These are phyloP conservation scores for Drosophila obscura DNA, from an alignment of 1,140 invertebrate species.

Conservation along the genomic window DNA sequence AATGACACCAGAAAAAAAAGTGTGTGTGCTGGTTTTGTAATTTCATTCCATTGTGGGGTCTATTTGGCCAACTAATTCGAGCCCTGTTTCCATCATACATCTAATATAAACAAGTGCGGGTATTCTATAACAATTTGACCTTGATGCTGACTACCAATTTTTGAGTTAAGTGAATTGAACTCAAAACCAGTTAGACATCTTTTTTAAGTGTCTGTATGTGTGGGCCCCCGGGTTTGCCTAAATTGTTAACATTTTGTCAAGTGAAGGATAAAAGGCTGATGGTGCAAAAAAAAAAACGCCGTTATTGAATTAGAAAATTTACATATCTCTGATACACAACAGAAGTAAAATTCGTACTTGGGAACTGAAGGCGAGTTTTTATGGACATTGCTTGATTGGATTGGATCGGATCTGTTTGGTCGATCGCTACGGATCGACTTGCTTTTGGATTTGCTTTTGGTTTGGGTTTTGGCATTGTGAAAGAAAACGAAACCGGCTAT, in stretches of 20 bases:
- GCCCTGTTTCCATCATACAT: conserved; percentile 9
- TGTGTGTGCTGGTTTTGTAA: conserved; percentile 17
- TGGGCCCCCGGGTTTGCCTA: conserved; percentile 32
- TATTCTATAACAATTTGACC: conserved; percentile 43
- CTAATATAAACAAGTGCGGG: conserved; percentile 24
- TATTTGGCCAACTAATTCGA: conserved; percentile 47
- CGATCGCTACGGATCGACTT: conserved; percentile 9
- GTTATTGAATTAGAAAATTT: conserved; percentile 56
- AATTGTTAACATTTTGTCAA: conserved; percentile 69
- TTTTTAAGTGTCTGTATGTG: conserved; percentile 15
- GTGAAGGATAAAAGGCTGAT: conserved; percentile 47
- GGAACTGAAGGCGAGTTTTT: conserved; percentile 47
- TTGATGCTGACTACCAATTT: conserved; percentile 27
- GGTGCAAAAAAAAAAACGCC: conserved; percentile 38
- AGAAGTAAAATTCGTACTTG: conserved; percentile 47
- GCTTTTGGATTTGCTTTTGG: not conserved
- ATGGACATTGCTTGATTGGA: conserved; percentile 9
- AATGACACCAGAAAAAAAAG: conserved; percentile 43
- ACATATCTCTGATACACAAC: conserved; percentile 31
- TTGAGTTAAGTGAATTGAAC: conserved; percentile 5
- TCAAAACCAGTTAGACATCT: conserved; percentile 73
- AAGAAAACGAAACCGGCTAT: conserved; percentile 64
- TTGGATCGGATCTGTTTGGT: not conserved
- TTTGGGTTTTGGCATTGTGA: conserved; percentile 49
- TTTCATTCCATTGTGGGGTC: conserved; percentile 2